phyloP scores from a whole-genome alignment of 2,797 vertebrate genomes.

The Numenius phaeopus region DNA sequence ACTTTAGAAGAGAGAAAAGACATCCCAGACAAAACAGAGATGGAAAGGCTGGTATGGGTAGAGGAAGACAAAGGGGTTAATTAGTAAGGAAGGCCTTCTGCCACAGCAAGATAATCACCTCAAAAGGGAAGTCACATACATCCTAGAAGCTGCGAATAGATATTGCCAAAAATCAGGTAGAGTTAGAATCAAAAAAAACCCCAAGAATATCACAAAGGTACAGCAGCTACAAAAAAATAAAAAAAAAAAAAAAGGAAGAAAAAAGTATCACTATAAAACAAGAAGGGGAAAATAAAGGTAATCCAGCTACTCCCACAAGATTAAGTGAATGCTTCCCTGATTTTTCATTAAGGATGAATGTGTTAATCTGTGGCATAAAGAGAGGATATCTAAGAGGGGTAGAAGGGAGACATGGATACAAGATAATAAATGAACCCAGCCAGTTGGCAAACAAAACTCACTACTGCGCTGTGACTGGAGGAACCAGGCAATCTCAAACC shows the following conservation, averaged over 20 bases:
- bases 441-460: not conserved
- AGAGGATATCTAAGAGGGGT: not conserved
- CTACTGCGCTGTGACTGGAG: not conserved
- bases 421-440: not conserved
- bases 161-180: not conserved
- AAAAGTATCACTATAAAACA: not conserved
- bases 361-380: not conserved
- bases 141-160: not conserved
- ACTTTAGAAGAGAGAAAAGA: not conserved
- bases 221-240: accelerated
- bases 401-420: not conserved
- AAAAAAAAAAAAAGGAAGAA: accelerated
- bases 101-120: not conserved
- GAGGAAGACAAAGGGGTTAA: not conserved
- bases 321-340: not conserved
- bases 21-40: not conserved
- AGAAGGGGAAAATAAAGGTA: not conserved
- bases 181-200: not conserved
- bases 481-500: not conserved
- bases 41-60: not conserved
- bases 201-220: not conserved
- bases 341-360: not conserved
- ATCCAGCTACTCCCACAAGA: not conserved
- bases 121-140: not conserved
- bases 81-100: not conserved